These are phyloP conservation scores for Lycodopsis pacificus DNA, from an alignment of 2,797 vertebrate genomes.

Conservation along the genomic window DNA sequence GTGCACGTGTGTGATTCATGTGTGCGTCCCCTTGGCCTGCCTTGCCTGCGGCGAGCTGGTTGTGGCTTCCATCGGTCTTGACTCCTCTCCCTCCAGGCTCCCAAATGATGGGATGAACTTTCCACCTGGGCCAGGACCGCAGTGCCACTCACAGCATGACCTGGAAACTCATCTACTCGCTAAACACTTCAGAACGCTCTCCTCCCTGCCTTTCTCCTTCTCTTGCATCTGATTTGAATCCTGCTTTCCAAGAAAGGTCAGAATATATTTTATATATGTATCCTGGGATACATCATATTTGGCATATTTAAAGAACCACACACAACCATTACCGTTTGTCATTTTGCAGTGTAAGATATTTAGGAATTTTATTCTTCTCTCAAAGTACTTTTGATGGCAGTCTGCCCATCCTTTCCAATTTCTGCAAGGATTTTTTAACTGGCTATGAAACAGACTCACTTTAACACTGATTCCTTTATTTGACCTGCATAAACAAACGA, in stretches of 20 bases:
- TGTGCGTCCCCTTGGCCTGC: slow-evolving; percentile 32
- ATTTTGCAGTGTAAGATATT: background rate
- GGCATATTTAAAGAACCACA: slow-evolving; percentile 10
- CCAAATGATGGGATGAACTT: slow-evolving; percentile 75
- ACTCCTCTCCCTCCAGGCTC: slow-evolving; percentile 63
- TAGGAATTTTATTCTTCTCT: slow-evolving; percentile 2
- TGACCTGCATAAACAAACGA: background rate
- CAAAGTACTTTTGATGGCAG: background rate
- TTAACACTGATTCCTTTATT: background rate
- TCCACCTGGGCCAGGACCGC: slow-evolving; percentile 73
- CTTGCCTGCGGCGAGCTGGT: slow-evolving; percentile 46
- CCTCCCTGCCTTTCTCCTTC: slow-evolving; percentile 35
- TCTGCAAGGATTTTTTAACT: background rate
- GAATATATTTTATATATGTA: background rate
- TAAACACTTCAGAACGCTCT: slow-evolving; percentile 62
- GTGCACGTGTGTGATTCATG: slow-evolving; percentile 14
- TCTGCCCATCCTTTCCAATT: background rate
- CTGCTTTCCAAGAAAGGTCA: slow-evolving; percentile 58
- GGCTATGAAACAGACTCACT: background rate
- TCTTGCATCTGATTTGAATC: slow-evolving; percentile 55
- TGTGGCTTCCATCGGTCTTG: slow-evolving; percentile 51
- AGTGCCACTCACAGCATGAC: slow-evolving; percentile 69
- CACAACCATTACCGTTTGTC: background rate
- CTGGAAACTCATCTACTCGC: slow-evolving; percentile 64
- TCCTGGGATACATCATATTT: slow-evolving; percentile 25